Conservation (phyloP, 2,888 invertebrate genomes). For the Dastarcus helophoroides region DNA sequence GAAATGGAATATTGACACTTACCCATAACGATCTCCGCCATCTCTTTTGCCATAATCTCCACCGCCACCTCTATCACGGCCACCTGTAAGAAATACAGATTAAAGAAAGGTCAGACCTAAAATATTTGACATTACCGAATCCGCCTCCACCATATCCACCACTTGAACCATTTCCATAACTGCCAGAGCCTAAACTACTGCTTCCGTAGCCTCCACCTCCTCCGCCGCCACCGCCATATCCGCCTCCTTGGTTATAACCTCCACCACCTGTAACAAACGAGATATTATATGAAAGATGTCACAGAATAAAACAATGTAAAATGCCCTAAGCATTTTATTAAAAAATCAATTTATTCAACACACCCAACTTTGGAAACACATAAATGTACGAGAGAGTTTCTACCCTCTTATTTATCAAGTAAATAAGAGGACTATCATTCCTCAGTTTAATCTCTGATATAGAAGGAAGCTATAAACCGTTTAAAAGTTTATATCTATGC, state of each 20-base stretch:
- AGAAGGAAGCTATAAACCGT: conserved; percentile 27
- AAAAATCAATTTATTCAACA: no score
- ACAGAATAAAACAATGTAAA: no score
- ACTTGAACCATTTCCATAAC: conserved; percentile 13
- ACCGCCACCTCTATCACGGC: conserved; percentile 37
- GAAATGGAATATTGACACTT: conserved; percentile 29
- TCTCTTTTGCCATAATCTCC: conserved; percentile 43
- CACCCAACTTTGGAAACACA: no score
- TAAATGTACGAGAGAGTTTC: conserved; percentile 29
- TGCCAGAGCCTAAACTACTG: conserved; percentile 18
- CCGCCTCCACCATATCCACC: conserved; percentile 13
- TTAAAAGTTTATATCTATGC: conserved; percentile 28
- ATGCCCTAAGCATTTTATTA: no score
- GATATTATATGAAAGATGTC: no score
- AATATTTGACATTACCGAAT: not conserved
- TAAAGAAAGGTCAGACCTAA: no score
- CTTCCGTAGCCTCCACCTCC: conserved; percentile 15
- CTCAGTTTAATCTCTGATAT: conserved; percentile 29
- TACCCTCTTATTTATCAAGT: conserved; percentile 28
- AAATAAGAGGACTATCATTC: conserved; percentile 34
- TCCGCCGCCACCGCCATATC: conserved; percentile 15
- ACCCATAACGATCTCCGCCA: conserved; percentile 49
- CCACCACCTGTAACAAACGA: conserved; percentile 19
- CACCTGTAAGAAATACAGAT: conserved; percentile 30
- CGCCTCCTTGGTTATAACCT: conserved; percentile 34